Conservation (phyloP, 2,888 invertebrate species). For the Cataglyphis cursor region DNA sequence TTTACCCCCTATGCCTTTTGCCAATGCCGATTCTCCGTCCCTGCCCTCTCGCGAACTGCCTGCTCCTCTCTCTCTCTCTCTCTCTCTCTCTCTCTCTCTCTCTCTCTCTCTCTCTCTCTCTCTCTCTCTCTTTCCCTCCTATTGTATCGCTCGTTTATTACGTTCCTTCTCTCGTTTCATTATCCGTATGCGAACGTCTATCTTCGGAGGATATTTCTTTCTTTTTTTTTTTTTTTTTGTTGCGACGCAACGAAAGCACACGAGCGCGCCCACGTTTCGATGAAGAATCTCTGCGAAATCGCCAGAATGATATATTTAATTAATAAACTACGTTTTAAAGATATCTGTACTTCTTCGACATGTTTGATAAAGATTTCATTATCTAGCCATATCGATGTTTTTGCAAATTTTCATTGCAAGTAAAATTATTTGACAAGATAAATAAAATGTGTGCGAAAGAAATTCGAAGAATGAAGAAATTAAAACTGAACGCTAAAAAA, state of each 20-base stretch:
- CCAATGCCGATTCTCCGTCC: constrained; percentile 76
- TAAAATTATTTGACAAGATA: not conserved
- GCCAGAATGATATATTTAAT: not conserved
- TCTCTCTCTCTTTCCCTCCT: constrained; percentile 56
- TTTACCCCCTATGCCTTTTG: constrained; percentile 74
- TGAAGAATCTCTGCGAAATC: constrained; percentile 19
- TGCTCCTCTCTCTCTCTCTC: constrained; percentile 22
- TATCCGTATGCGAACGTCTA: constrained; percentile 72
- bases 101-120: constrained; percentile 34
- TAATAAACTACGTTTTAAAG: not conserved
- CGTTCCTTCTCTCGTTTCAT: constrained; percentile 76
- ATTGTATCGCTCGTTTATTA: constrained; percentile 76
- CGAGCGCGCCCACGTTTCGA: constrained; percentile 48
- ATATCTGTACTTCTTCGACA: not conserved
- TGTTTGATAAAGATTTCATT: not conserved
- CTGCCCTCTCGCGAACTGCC: constrained; percentile 38
- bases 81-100: constrained; percentile 55
- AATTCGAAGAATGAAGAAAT: not conserved
- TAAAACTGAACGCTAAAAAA: not conserved
- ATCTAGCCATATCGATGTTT: not conserved
- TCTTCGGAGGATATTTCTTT: constrained; percentile 54
- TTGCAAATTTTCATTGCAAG: not conserved
- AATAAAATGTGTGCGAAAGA: not conserved
- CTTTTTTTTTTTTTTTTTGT: constrained; percentile 60
- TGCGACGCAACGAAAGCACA: constrained; percentile 36